A percentile compares a stretch with the other conserved stretches of the same genome.
Conservation (phyloP, 2,797 vertebrate species). For the Poecile montanus region DNA sequence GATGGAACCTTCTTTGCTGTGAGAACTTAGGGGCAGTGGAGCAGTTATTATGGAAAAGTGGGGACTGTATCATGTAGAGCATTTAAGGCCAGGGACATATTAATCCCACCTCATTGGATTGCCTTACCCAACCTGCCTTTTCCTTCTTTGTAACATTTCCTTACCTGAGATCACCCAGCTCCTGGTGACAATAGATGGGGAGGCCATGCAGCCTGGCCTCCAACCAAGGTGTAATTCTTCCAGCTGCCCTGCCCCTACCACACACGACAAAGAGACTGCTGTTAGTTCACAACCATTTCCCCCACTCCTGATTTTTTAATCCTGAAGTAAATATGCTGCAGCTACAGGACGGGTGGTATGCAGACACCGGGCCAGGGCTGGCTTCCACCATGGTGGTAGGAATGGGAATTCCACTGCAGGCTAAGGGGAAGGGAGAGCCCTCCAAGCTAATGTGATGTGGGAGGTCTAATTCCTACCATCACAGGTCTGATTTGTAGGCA, state of each 20-base stretch:
- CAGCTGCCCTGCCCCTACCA: constrained; percentile 13
- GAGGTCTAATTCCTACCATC: constrained; percentile 69
- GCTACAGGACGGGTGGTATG: constrained; percentile 32
- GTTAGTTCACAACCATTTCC: background rate
- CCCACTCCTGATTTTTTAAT: background rate
- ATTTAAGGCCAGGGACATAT: background rate
- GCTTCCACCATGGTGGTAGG: constrained; percentile 10
- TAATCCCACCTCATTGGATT: accelerated
- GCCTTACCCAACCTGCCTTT: background rate
- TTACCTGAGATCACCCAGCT: background rate
- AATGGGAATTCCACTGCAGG: constrained; percentile 59
- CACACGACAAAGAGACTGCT: background rate
- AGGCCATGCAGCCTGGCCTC: background rate
- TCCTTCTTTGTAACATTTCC: background rate
- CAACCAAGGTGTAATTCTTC: background rate
- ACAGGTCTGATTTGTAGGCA: constrained; percentile 56
- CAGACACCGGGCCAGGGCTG: constrained; percentile 22
- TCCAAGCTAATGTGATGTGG: constrained; percentile 64
- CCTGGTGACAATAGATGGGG: background rate
- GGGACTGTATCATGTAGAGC: background rate
- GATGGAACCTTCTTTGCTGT: background rate
- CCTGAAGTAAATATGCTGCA: constrained; percentile 13
- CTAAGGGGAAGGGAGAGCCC: constrained; percentile 58
- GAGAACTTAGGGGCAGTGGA: background rate
- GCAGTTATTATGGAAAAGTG: background rate